Evolutionary conservation across 2,797 vertebrate genomes (phyloP).

Genomic region (Melanotaenia pygmaea): DNA sequence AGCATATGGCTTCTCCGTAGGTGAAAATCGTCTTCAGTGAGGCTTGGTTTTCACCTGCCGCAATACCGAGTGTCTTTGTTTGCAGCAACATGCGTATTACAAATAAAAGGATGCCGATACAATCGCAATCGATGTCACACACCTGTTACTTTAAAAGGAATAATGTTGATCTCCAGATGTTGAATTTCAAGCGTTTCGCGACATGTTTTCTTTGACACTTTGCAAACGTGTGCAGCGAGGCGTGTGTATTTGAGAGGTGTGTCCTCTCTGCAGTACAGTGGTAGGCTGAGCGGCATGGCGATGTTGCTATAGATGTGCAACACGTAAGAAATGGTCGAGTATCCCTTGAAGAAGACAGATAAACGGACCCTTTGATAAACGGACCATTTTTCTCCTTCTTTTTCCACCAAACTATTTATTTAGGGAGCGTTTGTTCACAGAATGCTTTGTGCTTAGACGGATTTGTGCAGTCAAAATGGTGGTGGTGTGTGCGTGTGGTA

Average conservation of each 20-base stretch:
- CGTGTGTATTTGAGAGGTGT: slow-evolving; percentile 76
- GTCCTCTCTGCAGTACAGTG: slow-evolving; percentile 78
- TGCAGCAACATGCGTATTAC: slow-evolving; percentile 11
- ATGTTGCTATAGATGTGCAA: slow-evolving; percentile 62
- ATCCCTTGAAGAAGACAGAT: slow-evolving; percentile 39
- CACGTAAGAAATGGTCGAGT: slow-evolving; percentile 41
- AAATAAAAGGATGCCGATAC: background rate
- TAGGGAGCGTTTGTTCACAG: slow-evolving; percentile 14
- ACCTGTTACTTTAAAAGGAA: background rate
- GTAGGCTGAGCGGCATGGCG: slow-evolving; percentile 72
- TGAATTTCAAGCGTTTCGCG: slow-evolving; percentile 1
- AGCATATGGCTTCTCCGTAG: background rate
- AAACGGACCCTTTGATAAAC: slow-evolving; percentile 1
- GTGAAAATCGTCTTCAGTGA: background rate
- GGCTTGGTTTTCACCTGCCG: slow-evolving; percentile 1
- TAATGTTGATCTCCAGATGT: accelerated
- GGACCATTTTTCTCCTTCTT: too few relatives aligned
- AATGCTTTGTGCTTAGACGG: slow-evolving; percentile 6
- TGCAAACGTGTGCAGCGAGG: slow-evolving; percentile 65
- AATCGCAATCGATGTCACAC: slow-evolving; percentile 12
- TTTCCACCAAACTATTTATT: slow-evolving; percentile 10
- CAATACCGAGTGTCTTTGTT: slow-evolving; percentile 56
- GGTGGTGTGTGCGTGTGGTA: slow-evolving; percentile 24
- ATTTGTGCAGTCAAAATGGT: slow-evolving; percentile 36
- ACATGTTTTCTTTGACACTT: slow-evolving; percentile 44